Evolutionary conservation across 2,797 vertebrate species (phyloP).

Genomic region (Lutjanus campechanus): DNA sequence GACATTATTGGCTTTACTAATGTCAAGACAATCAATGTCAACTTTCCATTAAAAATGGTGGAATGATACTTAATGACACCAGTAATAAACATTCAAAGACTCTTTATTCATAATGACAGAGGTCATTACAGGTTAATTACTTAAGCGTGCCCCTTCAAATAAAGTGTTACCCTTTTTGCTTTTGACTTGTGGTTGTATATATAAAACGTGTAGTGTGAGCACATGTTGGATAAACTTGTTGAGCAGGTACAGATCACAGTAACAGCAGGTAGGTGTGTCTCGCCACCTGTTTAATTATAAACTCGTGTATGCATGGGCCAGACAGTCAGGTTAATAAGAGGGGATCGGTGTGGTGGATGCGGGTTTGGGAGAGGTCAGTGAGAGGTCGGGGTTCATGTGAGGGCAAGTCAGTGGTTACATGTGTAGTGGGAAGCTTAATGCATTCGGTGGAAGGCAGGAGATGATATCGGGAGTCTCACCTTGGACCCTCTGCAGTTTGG

Average conservation of each 20-base stretch:
- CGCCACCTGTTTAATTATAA: neutral
- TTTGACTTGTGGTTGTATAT: constrained; percentile 17
- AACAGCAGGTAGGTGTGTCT: neutral
- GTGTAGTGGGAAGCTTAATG: constrained; percentile 10
- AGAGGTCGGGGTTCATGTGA: constrained; percentile 9
- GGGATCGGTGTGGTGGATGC: constrained; percentile 38
- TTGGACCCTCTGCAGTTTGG: constrained; percentile 94
- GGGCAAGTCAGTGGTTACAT: constrained; percentile 17
- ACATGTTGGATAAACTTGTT: constrained; percentile 6
- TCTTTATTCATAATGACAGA: too few species aligned
- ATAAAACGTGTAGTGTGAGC: neutral
- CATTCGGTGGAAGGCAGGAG: neutral
- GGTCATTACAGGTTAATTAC: too few species aligned
- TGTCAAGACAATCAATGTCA: too few species aligned
- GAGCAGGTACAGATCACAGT: neutral
- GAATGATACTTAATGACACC: too few species aligned
- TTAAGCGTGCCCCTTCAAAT: too few species aligned
- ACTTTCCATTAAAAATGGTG: too few species aligned
- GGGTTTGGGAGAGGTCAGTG: constrained; percentile 6
- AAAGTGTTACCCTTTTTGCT: neutral
- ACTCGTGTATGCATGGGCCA: neutral
- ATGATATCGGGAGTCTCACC: constrained; percentile 79
- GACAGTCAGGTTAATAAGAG: constrained; percentile 55
- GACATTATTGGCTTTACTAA: too few species aligned
- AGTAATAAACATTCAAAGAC: too few species aligned